These are phyloP conservation scores for Ivindomyrus marchei DNA, from an alignment of 2,113 vertebrate genomes.

Conservation along the genomic window DNA sequence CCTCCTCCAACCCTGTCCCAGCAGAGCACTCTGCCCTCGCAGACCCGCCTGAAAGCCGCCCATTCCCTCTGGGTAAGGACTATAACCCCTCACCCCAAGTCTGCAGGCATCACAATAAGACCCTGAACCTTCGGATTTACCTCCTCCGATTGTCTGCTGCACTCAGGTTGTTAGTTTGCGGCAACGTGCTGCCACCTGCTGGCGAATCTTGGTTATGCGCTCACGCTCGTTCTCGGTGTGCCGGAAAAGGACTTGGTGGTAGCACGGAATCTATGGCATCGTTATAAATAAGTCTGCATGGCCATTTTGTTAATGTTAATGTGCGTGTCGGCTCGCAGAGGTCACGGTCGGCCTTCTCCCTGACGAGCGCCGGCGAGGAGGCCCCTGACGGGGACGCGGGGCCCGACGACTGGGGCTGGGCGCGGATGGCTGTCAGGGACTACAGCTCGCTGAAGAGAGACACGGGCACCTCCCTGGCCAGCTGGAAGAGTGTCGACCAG, in stretches of 20 bases:
- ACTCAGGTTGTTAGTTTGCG: neutral
- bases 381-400: constrained; percentile 46
- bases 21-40: constrained; percentile 47
- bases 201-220: neutral
- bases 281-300: neutral
- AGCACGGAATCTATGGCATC: neutral
- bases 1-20: constrained; percentile 39
- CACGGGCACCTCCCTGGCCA: constrained; percentile 59
- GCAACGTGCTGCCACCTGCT: neutral
- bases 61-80: constrained; percentile 75
- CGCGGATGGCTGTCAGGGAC: constrained; percentile 39
- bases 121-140: neutral
- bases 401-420: constrained; percentile 31
- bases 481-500: constrained; percentile 78
- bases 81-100: neutral
- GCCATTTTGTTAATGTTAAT: no score
- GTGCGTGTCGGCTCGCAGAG: constrained; percentile 53
- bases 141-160: neutral
- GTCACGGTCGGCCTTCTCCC: constrained; percentile 72
- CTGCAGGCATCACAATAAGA: neutral
- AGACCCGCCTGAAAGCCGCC: constrained; percentile 49
- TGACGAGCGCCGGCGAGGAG: constrained; percentile 63
- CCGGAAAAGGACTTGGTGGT: neutral
- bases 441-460: constrained; percentile 63
- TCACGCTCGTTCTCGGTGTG: no score